A percentile compares a stretch with the other conserved stretches of the same genome.
Evolutionary conservation across 2,113 vertebrate species (phyloP).

Genomic region (Pangasianodon gigas): DNA sequence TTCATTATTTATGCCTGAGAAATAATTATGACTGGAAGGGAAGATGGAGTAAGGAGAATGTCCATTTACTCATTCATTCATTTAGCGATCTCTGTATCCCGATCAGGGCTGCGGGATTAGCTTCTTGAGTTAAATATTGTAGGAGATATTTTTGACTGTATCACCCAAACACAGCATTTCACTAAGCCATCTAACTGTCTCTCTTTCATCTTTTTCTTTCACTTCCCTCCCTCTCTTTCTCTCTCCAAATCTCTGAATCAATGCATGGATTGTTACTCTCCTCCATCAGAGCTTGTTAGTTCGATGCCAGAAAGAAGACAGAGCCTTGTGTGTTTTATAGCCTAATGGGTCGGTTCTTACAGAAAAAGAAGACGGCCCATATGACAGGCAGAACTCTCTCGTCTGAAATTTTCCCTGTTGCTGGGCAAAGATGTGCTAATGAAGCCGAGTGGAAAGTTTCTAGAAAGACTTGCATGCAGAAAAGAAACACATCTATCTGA

Average conservation of each 20-base stretch:
- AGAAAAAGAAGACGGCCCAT: neutral
- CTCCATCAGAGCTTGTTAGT: constrained; percentile 34
- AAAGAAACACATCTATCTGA: constrained; percentile 14
- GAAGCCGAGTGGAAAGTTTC: constrained; percentile 31
- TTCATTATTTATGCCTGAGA: neutral
- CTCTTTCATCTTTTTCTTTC: constrained; percentile 3
- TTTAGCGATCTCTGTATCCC: neutral
- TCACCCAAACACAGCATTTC: constrained; percentile 1
- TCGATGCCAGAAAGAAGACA: constrained; percentile 21
- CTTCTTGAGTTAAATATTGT: neutral
- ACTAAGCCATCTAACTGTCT: neutral
- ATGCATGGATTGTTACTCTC: constrained; percentile 20
- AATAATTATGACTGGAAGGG: neutral
- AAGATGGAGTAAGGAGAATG: neutral
- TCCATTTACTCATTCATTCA: neutral
- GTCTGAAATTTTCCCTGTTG: constrained; percentile 26
- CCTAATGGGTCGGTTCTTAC: constrained; percentile 28
- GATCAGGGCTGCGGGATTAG: neutral
- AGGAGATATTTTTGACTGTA: neutral
- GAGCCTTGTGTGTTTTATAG: neutral
- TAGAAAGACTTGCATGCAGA: neutral
- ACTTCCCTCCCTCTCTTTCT: neutral
- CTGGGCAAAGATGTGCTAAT: constrained; percentile 36
- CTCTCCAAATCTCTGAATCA: neutral
- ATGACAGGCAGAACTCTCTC: constrained; percentile 16